Conservation (phyloP, 1,140 invertebrate genomes). For the Penaeus indicus region DNA sequence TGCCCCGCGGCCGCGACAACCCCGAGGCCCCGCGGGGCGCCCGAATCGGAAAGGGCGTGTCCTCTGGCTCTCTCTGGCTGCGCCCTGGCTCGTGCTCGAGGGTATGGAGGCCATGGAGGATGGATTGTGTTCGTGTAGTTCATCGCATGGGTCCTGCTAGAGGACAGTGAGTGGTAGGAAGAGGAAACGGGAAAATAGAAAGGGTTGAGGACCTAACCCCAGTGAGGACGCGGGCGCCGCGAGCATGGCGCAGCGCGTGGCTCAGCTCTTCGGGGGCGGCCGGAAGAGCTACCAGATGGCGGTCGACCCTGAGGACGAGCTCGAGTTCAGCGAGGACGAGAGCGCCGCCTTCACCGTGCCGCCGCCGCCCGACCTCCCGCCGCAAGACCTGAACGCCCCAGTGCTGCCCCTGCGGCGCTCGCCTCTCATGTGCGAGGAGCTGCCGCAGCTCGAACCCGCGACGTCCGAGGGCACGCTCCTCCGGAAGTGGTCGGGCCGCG, state of each 20-base stretch:
- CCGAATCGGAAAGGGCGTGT: too few species aligned
- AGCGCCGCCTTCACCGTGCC: background rate
- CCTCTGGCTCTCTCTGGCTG: too few species aligned
- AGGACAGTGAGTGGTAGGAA: too few species aligned
- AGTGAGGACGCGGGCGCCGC: too few species aligned
- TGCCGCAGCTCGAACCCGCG: background rate
- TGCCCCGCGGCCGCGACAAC: too few species aligned
- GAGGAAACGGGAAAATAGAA: too few species aligned
- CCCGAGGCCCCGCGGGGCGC: too few species aligned
- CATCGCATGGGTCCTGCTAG: too few species aligned
- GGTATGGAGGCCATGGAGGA: too few species aligned
- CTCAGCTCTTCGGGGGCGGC: background rate
- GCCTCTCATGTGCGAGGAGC: conserved; percentile 18
- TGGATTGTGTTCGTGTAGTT: too few species aligned
- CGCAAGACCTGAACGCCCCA: conserved; percentile 43
- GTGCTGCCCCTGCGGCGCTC: conserved; percentile 46
- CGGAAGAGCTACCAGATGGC: conserved; percentile 35
- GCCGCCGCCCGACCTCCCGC: background rate
- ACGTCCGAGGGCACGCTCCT: background rate
- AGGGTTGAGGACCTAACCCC: too few species aligned
- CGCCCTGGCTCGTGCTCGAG: too few species aligned
- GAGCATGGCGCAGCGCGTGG: conserved; percentile 24
- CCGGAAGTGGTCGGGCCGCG: conserved; percentile 11
- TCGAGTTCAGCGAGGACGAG: conserved; percentile 32
- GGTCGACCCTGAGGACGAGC: conserved; percentile 15